Evolutionary conservation across 2,888 invertebrate species (phyloP), one percentile per base, ranked within the genome.

Genomic region (Plebejus argus): DNA sequence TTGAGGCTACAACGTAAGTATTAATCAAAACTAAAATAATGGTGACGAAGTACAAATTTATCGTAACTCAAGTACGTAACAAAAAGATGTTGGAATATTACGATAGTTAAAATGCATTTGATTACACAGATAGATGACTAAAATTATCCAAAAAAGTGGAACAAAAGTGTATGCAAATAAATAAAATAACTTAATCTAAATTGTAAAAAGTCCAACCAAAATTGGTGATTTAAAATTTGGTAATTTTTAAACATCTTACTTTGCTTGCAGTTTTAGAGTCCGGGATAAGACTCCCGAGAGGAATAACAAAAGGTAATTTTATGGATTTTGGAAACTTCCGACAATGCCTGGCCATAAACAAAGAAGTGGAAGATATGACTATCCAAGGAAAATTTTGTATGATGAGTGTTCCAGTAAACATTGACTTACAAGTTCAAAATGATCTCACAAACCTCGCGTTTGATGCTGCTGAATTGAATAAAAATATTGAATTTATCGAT

Each of bases 381-480:
- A 84, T 91, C 10, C 83, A 87, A 81, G 91, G 91, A 15, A 91
- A 91, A 82, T 89, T 86, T 80, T 94, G 94, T 78, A 85, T 87
- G 77, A 85, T 91, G 56, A 70, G 79, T 1, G 78, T 89, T 3
- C 90, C 91, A 3, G 39, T 87, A 8, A 74, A 81, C 10, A 76
- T 72, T 77, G 72, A 79, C 18, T 23, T 79, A 15, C n/a, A 45
- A 66, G 33, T 77, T 33, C n/a, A 49, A 76, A n/a, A 76, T 58
- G 49, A 76, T 76, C 66, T 71, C 35, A 45, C n/a, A 66, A 66
- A 76, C 70, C 3, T 72, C 35, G 1, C 28, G 35, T 35, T 53
- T n/a, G 33, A 66, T 49, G n/a, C 20, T 33, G 20, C 28, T 8
- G 12, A 45, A 49, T 70, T 76, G 45, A 45, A 33, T 61, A 61